phyloP scores from a whole-genome alignment of 2,888 invertebrate genomes.

The Calameuta pallipes region DNA sequence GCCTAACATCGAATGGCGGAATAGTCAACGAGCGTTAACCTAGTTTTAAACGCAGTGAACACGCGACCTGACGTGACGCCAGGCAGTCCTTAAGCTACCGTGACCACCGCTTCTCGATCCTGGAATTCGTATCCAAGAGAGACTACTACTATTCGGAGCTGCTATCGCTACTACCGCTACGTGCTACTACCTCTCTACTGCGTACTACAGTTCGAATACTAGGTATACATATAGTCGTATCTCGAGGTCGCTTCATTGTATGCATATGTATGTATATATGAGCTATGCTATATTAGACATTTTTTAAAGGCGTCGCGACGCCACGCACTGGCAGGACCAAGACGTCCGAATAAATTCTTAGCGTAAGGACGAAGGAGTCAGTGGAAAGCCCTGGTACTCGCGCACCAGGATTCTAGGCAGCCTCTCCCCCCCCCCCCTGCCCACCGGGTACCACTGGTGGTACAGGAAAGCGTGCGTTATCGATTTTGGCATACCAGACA shows the following conservation, averaged over 20 bases:
- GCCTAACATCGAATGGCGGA: background rate
- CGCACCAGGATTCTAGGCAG: background rate
- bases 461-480: constrained; percentile 42
- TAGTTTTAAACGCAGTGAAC: constrained; percentile 35
- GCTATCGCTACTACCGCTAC: background rate
- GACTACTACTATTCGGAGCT: background rate
- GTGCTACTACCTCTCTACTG: too few relatives aligned
- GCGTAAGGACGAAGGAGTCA: background rate
- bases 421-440: too few relatives aligned
- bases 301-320: background rate
- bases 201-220: background rate
- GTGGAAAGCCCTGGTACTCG: background rate
- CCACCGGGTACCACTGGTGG: background rate
- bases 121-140: background rate
- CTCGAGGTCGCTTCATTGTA: too few relatives aligned
- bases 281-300: background rate
- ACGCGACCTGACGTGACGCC: constrained; percentile 59
- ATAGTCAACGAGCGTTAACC: constrained; percentile 32
- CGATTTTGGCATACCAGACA: constrained; percentile 62
- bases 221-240: background rate
- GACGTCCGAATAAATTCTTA: background rate
- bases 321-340: background rate
- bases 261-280: background rate
- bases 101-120: background rate
- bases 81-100: constrained; percentile 43